These are phyloP conservation scores for Pseudochromis fuscus DNA, from an alignment of 2,797 vertebrate species.

Conservation along the genomic window DNA sequence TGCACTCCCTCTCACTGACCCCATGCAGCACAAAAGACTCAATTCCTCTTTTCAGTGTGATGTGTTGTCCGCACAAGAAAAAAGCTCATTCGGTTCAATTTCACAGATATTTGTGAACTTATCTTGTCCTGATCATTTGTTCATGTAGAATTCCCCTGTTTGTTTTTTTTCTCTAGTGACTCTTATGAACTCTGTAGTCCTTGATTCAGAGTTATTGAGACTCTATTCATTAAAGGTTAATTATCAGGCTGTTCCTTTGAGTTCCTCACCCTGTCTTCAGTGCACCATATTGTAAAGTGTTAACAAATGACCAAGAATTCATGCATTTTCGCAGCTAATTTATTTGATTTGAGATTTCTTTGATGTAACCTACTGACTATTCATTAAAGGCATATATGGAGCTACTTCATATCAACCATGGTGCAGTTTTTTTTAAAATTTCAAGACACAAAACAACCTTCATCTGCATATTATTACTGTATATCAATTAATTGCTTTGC, in stretches of 20 bases:
- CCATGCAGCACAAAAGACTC: too few species aligned
- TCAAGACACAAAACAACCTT: conserved; percentile 7
- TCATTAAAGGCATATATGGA: too few species aligned
- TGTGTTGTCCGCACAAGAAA: too few species aligned
- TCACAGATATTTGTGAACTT: not conserved
- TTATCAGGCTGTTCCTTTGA: not conserved
- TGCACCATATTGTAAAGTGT: not conserved
- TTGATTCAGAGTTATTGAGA: not conserved
- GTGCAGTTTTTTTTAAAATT: not conserved
- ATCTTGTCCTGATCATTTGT: not conserved
- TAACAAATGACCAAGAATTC: not conserved
- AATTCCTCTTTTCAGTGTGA: too few species aligned
- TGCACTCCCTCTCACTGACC: too few species aligned
- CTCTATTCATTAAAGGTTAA: not conserved
- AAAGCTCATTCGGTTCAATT: not conserved
- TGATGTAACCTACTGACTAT: too few species aligned
- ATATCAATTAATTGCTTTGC: conserved; percentile 25
- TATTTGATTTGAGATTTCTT: not conserved
- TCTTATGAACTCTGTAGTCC: too few species aligned
- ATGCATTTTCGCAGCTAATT: too few species aligned
- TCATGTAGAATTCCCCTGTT: not conserved
- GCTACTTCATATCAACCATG: not conserved
- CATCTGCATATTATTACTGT: conserved; percentile 12
- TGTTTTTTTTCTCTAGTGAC: not conserved
- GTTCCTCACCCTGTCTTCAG: not conserved